phyloP scores from a whole-genome alignment of 2,888 invertebrate genomes.

The Pheosia gnoma region DNA sequence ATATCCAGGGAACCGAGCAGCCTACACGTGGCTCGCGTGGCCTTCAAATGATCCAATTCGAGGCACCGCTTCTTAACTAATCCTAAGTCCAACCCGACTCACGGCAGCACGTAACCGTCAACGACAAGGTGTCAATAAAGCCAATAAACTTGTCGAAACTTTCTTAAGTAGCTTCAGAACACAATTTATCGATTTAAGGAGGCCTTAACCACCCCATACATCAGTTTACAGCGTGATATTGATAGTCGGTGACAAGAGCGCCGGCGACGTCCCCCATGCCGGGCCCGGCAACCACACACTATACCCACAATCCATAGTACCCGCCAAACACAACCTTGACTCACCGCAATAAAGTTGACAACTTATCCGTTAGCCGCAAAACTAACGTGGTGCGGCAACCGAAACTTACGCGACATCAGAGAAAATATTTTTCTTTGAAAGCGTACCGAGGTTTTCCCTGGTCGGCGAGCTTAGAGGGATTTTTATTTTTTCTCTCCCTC shows the following conservation, averaged over 20 bases:
- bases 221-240: slow-evolving; percentile 77
- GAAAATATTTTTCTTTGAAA: slow-evolving; percentile 74
- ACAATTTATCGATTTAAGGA: slow-evolving; percentile 78
- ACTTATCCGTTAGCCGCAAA: slow-evolving; percentile 20
- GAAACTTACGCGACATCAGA: slow-evolving; percentile 67
- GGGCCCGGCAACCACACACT: slow-evolving; percentile 12
- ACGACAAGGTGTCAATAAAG: slow-evolving; percentile 73
- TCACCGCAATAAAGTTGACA: slow-evolving; percentile 26
- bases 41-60: neutral
- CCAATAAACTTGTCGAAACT: slow-evolving; percentile 73
- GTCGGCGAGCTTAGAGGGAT: slow-evolving; percentile 65
- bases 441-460: slow-evolving; percentile 67
- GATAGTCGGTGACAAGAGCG: slow-evolving; percentile 77
- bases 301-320: slow-evolving; percentile 9
- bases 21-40: neutral
- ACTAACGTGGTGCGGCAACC: slow-evolving; percentile 44
- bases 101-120: slow-evolving; percentile 42
- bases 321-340: slow-evolving; percentile 41
- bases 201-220: slow-evolving; percentile 77
- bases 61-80: neutral
- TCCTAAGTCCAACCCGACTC: slow-evolving; percentile 7
- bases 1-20: too few relatives aligned
- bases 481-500: slow-evolving; percentile 54
- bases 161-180: slow-evolving; percentile 73
- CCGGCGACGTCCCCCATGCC: slow-evolving; percentile 64